Base-by-base conservation (phyloP, 2,113 vertebrate genomes). In the Podiceps cristatus region DNA sequence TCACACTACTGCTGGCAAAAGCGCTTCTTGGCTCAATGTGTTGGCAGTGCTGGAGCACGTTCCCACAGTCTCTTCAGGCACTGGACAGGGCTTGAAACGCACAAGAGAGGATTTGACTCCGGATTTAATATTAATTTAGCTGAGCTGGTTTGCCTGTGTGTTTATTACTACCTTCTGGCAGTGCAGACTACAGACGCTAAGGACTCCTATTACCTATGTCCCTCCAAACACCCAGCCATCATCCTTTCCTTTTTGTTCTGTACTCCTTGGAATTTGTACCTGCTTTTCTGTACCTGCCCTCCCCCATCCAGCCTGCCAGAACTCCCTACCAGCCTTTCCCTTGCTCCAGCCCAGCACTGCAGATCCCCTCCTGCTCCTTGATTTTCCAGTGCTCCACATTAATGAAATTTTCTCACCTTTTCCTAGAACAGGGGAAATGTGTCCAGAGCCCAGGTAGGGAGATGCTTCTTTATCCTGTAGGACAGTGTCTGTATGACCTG, bases 11-110 rank as follows among this genome's bases (percentile, higher is more conserved):
- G 25, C 13, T 64, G 47, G 27, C 29, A 50, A 3, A 81, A 76
- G 22, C 0, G 0, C 23, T 31, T 40, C 44, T 66, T 77, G 33
- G 56, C 47, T 71, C 40, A 16, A 2, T 11, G 44, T 47, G 42
- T 71, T 73, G 63, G 40, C 67, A 64, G 40, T 3, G 35, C 25
- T 82, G 52, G 29, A 59, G 4, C 19, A 28, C 0, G 0, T 53
- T 89, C 59, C 29, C 35, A 33, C 24, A 42, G 50, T 37, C 33
- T 73, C 63, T 76, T 44, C 67, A 69, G 68, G 22, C 44, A 9
- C 27, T 55, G 5, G 8, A 50, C 52, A 78, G 24, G 9, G 22
- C n/a, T 35, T 86, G 33, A 84, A 77, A 45, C 8, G 13, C 42
- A 31, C n/a, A 62, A 77, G 27, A 84, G 37, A 71, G 20, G 35